Conservation (phyloP, 64 coral and sea anemone species). For the Trachythela sp. region DNA sequence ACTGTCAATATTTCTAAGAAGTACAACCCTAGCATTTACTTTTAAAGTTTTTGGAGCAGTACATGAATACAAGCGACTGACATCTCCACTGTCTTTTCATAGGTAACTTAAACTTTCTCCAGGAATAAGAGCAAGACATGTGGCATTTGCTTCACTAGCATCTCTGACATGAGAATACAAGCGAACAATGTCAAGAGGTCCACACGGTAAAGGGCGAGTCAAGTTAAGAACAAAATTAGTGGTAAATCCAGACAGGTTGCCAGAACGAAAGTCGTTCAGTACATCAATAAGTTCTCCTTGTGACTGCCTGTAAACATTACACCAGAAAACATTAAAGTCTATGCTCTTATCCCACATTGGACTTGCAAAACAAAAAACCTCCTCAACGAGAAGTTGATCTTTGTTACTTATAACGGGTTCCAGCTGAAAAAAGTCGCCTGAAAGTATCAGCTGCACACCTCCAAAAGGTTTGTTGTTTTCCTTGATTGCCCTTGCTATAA, state of each 20-base stretch:
- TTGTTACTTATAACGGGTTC: neutral
- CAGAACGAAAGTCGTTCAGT: neutral
- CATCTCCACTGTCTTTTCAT: neutral
- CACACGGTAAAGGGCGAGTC: neutral
- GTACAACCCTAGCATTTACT: slow-evolving; percentile 1
- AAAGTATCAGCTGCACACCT: slow-evolving; percentile 28
- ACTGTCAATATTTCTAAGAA: neutral
- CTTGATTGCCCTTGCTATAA: slow-evolving; percentile 10
- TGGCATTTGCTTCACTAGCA: neutral
- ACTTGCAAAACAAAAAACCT: neutral
- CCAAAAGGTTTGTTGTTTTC: slow-evolving; percentile 23
- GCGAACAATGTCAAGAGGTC: neutral
- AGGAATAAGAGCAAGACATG: neutral
- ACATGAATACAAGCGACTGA: neutral
- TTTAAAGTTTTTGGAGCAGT: slow-evolving; percentile 12
- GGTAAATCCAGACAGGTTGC: neutral
- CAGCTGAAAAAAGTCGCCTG: slow-evolving; percentile 30
- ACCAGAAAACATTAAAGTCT: neutral
- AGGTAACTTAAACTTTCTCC: neutral
- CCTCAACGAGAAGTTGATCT: neutral
- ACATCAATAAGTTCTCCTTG: neutral
- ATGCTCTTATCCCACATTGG: neutral
- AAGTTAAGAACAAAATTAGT: neutral
- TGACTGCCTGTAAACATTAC: neutral
- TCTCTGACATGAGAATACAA: neutral